Conservation (phyloP, 2,797 vertebrate genomes). For the Chloroceryle amazona region DNA sequence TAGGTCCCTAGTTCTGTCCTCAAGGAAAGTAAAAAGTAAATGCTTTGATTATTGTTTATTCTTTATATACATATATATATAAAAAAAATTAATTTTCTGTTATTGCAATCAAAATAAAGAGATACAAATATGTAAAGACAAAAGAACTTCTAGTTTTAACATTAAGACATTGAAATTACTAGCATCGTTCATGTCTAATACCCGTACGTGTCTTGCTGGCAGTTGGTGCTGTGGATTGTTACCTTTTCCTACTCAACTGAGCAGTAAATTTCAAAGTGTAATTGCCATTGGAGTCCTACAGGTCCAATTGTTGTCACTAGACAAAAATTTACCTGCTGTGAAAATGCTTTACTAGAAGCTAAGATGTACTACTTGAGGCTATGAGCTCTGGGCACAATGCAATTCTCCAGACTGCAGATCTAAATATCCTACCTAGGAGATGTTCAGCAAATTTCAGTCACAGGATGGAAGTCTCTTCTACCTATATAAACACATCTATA, state of each 20-base stretch:
- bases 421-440: not conserved
- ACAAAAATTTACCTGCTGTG: not conserved
- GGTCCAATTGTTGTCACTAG: not conserved
- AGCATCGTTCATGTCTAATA: not conserved
- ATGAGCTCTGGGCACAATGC: not conserved
- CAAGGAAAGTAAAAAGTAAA: not conserved
- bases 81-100: not conserved
- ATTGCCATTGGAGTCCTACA: not conserved
- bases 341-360: not conserved
- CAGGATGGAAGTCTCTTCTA: not conserved
- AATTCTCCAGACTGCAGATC: not conserved
- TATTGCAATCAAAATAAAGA: conserved; percentile 36
- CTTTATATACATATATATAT: not conserved
- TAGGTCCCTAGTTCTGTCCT: not conserved
- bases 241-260: not conserved
- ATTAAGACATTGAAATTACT: not conserved
- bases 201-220: not conserved
- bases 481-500: not conserved
- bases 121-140: not conserved
- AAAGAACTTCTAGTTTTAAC: not conserved
- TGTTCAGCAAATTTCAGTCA: not conserved
- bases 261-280: not conserved
- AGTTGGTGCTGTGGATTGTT: not conserved
- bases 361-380: not conserved
- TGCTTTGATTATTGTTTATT: conserved; percentile 13